phyloP scores from a whole-genome alignment of 1,140 invertebrate genomes.

The Acyrthosiphon pisum region DNA sequence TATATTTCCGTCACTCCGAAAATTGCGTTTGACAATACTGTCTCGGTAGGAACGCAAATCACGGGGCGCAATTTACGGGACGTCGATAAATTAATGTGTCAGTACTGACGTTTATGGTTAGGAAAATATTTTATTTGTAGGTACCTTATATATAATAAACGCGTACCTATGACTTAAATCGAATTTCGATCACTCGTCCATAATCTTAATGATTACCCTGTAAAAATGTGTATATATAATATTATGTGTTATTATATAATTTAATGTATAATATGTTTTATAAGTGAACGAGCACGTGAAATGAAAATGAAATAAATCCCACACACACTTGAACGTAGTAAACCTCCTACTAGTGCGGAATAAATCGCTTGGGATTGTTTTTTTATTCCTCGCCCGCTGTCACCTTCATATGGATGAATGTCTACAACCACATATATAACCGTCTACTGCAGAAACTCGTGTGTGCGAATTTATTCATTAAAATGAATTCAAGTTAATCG shows the following conservation, averaged over 20 bases:
- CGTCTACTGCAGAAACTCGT: neutral
- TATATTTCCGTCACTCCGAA: neutral
- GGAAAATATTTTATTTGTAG: neutral
- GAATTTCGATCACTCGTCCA: neutral
- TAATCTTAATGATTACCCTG: neutral
- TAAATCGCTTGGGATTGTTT: neutral
- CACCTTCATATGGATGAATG: conserved; percentile 14
- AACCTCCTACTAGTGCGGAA: neutral
- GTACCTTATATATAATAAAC: neutral
- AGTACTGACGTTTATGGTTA: neutral
- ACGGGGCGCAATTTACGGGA: neutral
- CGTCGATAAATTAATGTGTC: neutral
- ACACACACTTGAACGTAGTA: neutral
- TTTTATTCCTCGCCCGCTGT: neutral
- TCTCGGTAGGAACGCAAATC: neutral
- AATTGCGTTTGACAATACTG: neutral
- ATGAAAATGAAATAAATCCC: neutral
- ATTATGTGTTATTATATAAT: no score
- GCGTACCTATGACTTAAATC: neutral
- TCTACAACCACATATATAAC: neutral
- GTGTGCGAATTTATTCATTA: neutral
- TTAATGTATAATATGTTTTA: neutral
- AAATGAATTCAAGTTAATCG: neutral
- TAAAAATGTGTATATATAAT: neutral
- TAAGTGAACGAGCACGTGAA: neutral